Evolutionary conservation across 2,797 vertebrate genomes (phyloP).

Genomic region (Spea hammondii): DNA sequence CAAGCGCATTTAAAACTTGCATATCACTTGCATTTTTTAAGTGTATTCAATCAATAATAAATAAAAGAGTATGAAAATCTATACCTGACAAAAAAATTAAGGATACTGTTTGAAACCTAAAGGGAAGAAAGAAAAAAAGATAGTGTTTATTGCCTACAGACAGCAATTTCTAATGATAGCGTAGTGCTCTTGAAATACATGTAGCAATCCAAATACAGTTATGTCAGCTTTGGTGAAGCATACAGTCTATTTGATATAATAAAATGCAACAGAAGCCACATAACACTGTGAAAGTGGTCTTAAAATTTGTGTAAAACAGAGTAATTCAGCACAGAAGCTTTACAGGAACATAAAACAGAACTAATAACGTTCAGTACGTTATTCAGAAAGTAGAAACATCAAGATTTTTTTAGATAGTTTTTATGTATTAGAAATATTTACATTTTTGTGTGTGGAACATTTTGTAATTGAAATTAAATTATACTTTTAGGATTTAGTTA

Average conservation of each 20-base stretch:
- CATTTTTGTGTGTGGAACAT: constrained; percentile 31
- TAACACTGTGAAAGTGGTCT: background rate
- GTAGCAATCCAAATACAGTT: constrained; percentile 10
- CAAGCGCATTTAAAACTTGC: too few species aligned
- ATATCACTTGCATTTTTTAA: too few species aligned
- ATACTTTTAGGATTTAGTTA: constrained; percentile 44
- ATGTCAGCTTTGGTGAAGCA: background rate
- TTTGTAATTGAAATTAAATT: constrained; percentile 47
- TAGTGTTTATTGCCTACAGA: background rate
- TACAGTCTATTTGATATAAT: background rate
- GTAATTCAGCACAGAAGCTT: background rate
- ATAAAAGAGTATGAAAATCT: too few species aligned
- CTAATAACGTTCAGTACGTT: background rate
- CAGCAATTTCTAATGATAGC: constrained; percentile 7
- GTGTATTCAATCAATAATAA: too few species aligned
- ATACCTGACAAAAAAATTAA: too few species aligned
- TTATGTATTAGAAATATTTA: constrained; percentile 41
- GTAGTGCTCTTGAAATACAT: constrained; percentile 1
- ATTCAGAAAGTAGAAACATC: constrained; percentile 30
- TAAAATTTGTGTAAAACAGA: background rate
- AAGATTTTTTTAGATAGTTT: constrained; percentile 31
- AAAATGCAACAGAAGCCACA: constrained; percentile 7
- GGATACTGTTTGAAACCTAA: too few species aligned
- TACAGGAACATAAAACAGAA: constrained; percentile 1
- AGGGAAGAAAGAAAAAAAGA: too few species aligned